Evolutionary conservation across 2,113 vertebrate genomes (phyloP), one percentile per base, ranked within the genome.

Genomic region (Aviceda subcristata): DNA sequence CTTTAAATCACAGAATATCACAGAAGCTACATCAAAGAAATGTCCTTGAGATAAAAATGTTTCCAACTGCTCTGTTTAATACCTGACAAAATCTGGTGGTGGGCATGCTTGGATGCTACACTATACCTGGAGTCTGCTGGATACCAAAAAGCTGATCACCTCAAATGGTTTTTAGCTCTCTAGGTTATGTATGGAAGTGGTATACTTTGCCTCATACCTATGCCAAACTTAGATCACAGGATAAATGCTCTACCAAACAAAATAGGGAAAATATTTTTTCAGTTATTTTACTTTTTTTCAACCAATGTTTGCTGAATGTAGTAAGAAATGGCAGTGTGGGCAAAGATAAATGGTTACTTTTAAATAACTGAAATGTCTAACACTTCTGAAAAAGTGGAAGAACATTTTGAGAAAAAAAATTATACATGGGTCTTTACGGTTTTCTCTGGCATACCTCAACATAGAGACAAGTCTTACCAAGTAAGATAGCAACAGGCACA

Each of bases 281-380:
- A 1, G 32, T 32, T 63, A 34, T 90, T 63, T 69, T 34, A 20
- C 30, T 24, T 67, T n/a, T n/a, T 86, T 36, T 64, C 69, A 57
- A 23, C 7, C 14, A 46, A 10, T 17, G 4, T 46, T 81, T 69
- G 15, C 38, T 81, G 43, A 39, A 64, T 3, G 9, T 21, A n/a
- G 7, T 32, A 53, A 59, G 30, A 71, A 57, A 71, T 0, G 1
- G 29, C 24, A 38, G 0, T 0, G 1, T 6, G 45, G 16, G 8
- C 36, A 46, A 29, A 34, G 4, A 41, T 48, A 43, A 60, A n/a
- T 2, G 0, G 10, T 32, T 1, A 1, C 6, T n/a, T 83, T 55
- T 2, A 26, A 36, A 39, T 9, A 12, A 45, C 19, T 11, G 13
- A 39, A n/a, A 51, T 45, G 7, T 32, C n/a, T 26, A 32, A 55